Evolutionary conservation across 2,113 vertebrate genomes (phyloP), one percentile per base, ranked within the genome.

Genomic region (Rhinolophus sinicus): DNA sequence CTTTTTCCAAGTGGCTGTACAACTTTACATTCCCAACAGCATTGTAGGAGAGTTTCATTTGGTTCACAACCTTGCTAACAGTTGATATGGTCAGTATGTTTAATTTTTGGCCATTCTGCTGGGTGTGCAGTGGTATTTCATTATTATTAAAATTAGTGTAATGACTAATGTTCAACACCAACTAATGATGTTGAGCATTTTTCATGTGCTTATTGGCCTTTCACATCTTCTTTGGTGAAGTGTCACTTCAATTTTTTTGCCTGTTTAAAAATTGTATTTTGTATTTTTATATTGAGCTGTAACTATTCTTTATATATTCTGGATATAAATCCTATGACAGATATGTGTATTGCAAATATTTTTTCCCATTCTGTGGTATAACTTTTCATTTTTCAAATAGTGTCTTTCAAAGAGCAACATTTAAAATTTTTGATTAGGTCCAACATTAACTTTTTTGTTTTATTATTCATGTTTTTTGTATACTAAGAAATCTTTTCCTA

Each of bases 121-220:
- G 65, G 7, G 7, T 93, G 44, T 80, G 11, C 58, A 88, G 44
- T 93, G 35, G 14, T 81, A 86, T 84, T 93, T 95, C 56, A 54
- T 56, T 89, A 30, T 82, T 24, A 8, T 78, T 90, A 95, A 81
- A 93, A 96, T 92, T 89, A 72, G 21, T 28, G 70, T 67, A 78
- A 92, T 94, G 44, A 88, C 87, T 87, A 93, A 69, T 93, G 33
- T 18, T 70, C 78, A 86, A 69, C 28, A 80, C 13, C 65, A 96
- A 50, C 58, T 64, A 77, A 50, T 69, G 64, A 56, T 82, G n/a
- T 84, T 91, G 40, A 78, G 15, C 33, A 62, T 75, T 93, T 95
- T 69, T 81, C 52, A 67, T 62, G 50, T 92, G 15, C 38, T 76
- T 67, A 78, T 60, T 84, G 40, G 50, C 26, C 58, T 76, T 84